These are phyloP conservation scores for Callimorpha dominula DNA, from an alignment of 2,888 invertebrate species.

Conservation along the genomic window DNA sequence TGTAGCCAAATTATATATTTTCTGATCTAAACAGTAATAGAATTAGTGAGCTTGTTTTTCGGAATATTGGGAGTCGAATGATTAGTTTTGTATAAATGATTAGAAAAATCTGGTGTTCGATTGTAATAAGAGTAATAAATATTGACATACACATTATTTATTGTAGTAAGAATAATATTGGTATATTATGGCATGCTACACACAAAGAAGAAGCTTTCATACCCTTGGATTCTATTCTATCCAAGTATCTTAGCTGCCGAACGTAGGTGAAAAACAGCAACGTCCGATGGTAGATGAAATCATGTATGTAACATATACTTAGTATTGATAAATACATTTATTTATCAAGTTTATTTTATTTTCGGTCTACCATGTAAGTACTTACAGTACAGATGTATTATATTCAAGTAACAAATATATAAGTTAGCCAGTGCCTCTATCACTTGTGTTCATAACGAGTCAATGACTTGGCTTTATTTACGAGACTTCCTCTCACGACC, in stretches of 20 bases:
- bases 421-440: not conserved
- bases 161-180: slow-evolving; percentile 10
- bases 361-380: not conserved
- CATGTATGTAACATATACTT: not conserved
- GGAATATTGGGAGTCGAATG: slow-evolving; percentile 19
- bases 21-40: slow-evolving; percentile 40
- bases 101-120: slow-evolving; percentile 40
- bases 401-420: not conserved
- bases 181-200: slow-evolving; percentile 13
- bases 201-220: not conserved
- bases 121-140: slow-evolving; percentile 40
- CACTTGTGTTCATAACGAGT: not conserved
- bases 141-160: slow-evolving; percentile 27
- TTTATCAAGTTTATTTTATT: not conserved
- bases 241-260: not conserved
- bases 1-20: slow-evolving; percentile 49
- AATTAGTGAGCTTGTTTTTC: slow-evolving; percentile 37
- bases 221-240: not conserved
- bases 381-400: not conserved
- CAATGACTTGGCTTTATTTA: not conserved
- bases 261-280: not conserved
- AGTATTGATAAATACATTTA: not conserved
- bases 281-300: not conserved
- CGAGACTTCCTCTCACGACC: not conserved
- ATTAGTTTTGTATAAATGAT: slow-evolving; percentile 28